Conservation (phyloP, 1,140 invertebrate genomes). For the Cyclargus thomasi region DNA sequence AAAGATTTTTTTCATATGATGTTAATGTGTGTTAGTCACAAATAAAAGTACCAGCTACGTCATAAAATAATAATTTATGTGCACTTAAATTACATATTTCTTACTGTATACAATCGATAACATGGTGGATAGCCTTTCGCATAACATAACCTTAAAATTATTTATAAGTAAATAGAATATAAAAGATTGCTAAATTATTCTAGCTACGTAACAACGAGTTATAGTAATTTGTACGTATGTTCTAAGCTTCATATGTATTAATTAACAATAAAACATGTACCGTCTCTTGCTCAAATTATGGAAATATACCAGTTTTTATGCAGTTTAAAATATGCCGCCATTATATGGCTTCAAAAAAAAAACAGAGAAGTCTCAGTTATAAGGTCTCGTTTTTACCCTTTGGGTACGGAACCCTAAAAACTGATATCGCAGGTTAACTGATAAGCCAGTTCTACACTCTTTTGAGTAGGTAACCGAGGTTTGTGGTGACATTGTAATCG, state of each 20-base stretch:
- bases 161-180: conserved; percentile 11
- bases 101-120: conserved; percentile 9
- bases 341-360: not conserved
- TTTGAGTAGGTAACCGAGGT: too few relatives aligned
- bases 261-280: conserved; percentile 21
- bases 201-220: conserved; percentile 59
- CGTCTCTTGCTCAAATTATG: not conserved
- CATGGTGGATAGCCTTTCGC: conserved; percentile 11
- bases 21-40: not conserved
- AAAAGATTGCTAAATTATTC: conserved; percentile 58
- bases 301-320: not conserved
- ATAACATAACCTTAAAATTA: conserved; percentile 17
- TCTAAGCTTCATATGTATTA: conserved; percentile 58
- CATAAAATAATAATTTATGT: not conserved
- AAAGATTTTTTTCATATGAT: not conserved
- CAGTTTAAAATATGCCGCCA: not conserved
- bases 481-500: too few relatives aligned
- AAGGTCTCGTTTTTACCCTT: too few relatives aligned
- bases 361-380: not conserved
- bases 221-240: conserved; percentile 65
- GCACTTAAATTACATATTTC: conserved; percentile 1
- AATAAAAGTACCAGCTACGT: not conserved
- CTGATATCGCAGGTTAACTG: too few relatives aligned
- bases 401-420: too few relatives aligned
- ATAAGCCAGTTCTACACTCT: too few relatives aligned